These are phyloP conservation scores for Steinernema feltiae DNA, from an alignment of 1,140 invertebrate species.

Conservation along the genomic window DNA sequence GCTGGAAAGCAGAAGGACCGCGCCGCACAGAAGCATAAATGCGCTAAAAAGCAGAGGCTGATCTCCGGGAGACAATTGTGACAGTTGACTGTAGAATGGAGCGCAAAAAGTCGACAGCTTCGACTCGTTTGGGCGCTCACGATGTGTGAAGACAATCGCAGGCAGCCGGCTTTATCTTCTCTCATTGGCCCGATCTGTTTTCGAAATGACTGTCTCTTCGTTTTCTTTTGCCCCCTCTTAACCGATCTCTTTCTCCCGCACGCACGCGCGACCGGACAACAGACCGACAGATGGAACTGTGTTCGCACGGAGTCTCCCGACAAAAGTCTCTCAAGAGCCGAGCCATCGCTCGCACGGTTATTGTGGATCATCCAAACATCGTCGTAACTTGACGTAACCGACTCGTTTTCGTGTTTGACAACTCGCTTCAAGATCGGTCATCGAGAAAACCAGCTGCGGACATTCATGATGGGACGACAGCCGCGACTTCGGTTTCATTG, in stretches of 20 bases:
- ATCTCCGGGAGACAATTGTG: background rate
- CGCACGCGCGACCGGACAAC: background rate
- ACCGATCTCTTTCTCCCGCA: slow-evolving; percentile 18
- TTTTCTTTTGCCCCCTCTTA: slow-evolving; percentile 5
- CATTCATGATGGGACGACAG: background rate
- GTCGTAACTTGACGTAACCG: slow-evolving; percentile 6
- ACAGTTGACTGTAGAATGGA: background rate
- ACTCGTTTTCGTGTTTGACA: slow-evolving; percentile 9
- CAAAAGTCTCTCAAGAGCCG: background rate
- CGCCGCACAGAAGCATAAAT: too few species aligned
- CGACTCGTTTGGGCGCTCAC: background rate
- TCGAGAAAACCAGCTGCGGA: background rate
- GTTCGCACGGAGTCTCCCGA: background rate
- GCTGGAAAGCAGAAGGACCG: too few species aligned
- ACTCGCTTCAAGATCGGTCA: background rate
- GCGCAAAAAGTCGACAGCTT: slow-evolving; percentile 6
- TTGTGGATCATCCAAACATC: slow-evolving; percentile 10
- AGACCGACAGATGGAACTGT: background rate
- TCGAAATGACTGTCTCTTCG: background rate
- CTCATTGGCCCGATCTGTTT: slow-evolving; percentile 7
- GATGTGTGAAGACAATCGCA: background rate
- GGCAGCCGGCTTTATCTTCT: slow-evolving; percentile 1
- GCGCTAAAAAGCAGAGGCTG: too few species aligned
- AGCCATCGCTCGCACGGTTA: background rate
- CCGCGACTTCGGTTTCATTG: background rate